phyloP scores from a whole-genome alignment of 2,113 vertebrate species.

The Potamarius usumacintae region DNA sequence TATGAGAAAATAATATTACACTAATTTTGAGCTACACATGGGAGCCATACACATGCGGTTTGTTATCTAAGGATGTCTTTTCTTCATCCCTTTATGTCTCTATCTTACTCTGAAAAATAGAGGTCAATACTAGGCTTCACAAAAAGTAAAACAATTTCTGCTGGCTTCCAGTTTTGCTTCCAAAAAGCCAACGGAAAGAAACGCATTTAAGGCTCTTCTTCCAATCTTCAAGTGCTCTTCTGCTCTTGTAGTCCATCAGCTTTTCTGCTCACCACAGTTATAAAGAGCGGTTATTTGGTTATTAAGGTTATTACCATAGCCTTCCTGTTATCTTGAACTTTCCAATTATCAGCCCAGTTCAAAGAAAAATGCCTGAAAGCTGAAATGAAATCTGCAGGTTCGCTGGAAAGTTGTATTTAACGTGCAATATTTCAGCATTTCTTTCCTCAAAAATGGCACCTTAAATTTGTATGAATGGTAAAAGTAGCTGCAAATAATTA shows the following conservation, averaged over 20 bases:
- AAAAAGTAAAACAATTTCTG: background rate
- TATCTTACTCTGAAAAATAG: slow-evolving; percentile 25
- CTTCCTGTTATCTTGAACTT: background rate
- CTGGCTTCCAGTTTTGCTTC: background rate
- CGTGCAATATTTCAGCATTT: background rate
- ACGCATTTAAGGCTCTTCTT: background rate
- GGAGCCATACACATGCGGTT: slow-evolving; percentile 35
- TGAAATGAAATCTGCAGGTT: background rate
- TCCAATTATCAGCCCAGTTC: background rate
- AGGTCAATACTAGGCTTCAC: slow-evolving; percentile 18
- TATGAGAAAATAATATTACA: slow-evolving; percentile 38
- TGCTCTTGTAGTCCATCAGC: background rate
- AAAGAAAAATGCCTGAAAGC: background rate
- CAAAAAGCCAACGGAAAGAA: background rate
- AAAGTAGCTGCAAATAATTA: slow-evolving; percentile 4
- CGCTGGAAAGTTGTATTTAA: background rate
- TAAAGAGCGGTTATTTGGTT: background rate
- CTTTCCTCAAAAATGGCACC: background rate
- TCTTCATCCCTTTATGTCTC: background rate
- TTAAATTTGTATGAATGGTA: slow-evolving; percentile 16
- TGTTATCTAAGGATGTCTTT: slow-evolving; percentile 17
- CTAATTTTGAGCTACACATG: slow-evolving; percentile 27
- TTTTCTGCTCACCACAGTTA: background rate
- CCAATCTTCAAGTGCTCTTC: background rate
- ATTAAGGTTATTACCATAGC: background rate